Base-by-base conservation (phyloP, 2,113 vertebrate species). In the Tupaia chinensis region DNA sequence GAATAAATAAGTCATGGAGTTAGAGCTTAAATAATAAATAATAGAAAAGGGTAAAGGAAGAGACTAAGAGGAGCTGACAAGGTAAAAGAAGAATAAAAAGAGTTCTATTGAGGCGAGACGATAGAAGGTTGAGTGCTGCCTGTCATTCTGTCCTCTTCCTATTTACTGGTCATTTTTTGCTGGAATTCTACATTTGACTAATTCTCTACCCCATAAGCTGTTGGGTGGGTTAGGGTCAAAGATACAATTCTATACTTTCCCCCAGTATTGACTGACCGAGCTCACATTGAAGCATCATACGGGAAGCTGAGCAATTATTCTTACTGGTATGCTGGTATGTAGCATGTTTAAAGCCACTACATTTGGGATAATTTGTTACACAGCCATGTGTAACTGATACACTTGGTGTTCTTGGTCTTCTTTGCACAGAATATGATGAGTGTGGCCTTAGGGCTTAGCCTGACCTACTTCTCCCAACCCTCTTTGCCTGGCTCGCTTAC, bases 1-100 rank as follows among this genome's bases (percentile, higher is more conserved):
- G 25, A 90, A 91, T 94, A 83, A 97, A 97, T 95, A 93, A 96
- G 91, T 65, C 81, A 91, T 83, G 22, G 34, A 19, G 61, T 85
- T 66, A 72, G 54, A 65, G 16, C 73, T 82, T 82, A 76, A 83
- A 79, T 87, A 54, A 77, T 95, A 95, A 95, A 95, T 96, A 70
- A 87, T 92, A 91, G 78, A 82, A 92, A 82, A 76, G 34, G 27
- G 32, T 20, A 92, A 83, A 79, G 65, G 58, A 70, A 93, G 60
- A 93, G 10, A 60, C 66, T 84, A 85, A 61, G 53, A 85, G 44
- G 58, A 91, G 34, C 76, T 90, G 69, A 95, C 90, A 68, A 88
- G 81, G 69, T 76, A 56, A 92, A 95, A 93, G 85, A 29, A 65
- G 14, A 81, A 73, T 70, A 65, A 84, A 92, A 93, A 85, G 56